Evolutionary conservation across 1,140 invertebrate genomes (phyloP), one percentile per base, ranked within the genome.

Genomic region (Ostrea denselamellosa): DNA sequence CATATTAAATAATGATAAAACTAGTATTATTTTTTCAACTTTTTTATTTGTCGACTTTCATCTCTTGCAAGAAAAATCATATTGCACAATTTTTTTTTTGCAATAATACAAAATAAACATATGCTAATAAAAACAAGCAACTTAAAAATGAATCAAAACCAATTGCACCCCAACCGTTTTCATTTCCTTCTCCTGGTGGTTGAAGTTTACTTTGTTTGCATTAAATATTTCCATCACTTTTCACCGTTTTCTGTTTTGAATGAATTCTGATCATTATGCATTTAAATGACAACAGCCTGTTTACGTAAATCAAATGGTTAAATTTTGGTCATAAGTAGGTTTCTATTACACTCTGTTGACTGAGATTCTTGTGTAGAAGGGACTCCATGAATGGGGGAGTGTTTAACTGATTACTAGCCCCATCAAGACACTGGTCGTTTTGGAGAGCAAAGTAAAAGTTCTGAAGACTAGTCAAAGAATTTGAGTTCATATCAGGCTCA

Each of bases 381-480:
- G 71, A 83, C 34, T 88, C 87, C 68, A 88, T 19, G 54, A 54
- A 85, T 28, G n/a, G n/a, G 1, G 22, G n/a, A 7, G 22, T 62
- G 19, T 53, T 86, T 8, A 77, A 65, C 22, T 65, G 58, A 77
- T 85, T 81, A 85, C n/a, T 19, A 9, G 82, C n/a, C 7, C n/a
- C 44, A 22, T 56, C 68, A 19, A 28, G 51, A 52, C 25, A 58
- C 52, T 44, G 22, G 10, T 1, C 54, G 17, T 84, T 84, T 17
- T 77, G 68, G 9, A 88, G 85, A 19, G 84, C 34, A 62, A 85
- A 85, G 71, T 86, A 88, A 25, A 91, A 71, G 14, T 90, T 71
- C 83, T 90, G 88, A 2, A 89, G 44, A 85, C 88, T 88, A 62
- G 85, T 88, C 44, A 91, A 85, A 17, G 92, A 92, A 28, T 89